These are phyloP conservation scores for Tangara arthus DNA, from an alignment of 2,797 vertebrate genomes.

Conservation along the genomic window DNA sequence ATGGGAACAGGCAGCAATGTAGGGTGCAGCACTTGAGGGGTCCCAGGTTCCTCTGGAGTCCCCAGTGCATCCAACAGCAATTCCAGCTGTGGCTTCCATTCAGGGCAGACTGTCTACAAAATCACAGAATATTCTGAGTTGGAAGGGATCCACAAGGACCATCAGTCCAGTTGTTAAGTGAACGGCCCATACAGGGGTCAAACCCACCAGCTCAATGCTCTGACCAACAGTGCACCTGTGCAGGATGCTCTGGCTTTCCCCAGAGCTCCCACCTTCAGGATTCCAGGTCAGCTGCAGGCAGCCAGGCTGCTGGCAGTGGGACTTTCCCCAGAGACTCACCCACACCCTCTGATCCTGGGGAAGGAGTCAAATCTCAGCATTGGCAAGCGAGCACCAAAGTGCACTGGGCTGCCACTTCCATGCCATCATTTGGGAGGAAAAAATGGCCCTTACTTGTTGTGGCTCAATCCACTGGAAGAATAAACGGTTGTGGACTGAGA, in stretches of 20 bases:
- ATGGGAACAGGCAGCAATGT: rapidly evolving
- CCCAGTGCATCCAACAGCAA: neutral
- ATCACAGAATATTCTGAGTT: neutral
- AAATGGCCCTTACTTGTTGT: neutral
- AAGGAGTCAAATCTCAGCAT: rapidly evolving
- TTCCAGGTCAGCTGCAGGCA: neutral
- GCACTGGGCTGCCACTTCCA: rapidly evolving
- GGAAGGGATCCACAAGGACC: neutral
- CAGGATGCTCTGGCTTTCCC: neutral
- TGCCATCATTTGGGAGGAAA: neutral
- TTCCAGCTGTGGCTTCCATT: neutral
- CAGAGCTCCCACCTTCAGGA: neutral
- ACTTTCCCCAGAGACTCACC: neutral
- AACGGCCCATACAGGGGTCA: neutral
- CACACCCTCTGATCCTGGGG: neutral
- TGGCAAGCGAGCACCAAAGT: rapidly evolving
- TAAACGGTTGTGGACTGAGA: neutral
- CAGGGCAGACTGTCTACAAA: neutral
- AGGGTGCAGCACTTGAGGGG: neutral
- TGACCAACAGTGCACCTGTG: rapidly evolving
- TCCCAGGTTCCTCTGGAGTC: neutral
- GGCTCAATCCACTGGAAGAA: neutral
- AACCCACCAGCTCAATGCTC: neutral
- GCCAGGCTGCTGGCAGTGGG: neutral
- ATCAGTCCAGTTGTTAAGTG: neutral